Conservation (phyloP, 1,140 invertebrate species). For the Meloidogyne hapla region DNA sequence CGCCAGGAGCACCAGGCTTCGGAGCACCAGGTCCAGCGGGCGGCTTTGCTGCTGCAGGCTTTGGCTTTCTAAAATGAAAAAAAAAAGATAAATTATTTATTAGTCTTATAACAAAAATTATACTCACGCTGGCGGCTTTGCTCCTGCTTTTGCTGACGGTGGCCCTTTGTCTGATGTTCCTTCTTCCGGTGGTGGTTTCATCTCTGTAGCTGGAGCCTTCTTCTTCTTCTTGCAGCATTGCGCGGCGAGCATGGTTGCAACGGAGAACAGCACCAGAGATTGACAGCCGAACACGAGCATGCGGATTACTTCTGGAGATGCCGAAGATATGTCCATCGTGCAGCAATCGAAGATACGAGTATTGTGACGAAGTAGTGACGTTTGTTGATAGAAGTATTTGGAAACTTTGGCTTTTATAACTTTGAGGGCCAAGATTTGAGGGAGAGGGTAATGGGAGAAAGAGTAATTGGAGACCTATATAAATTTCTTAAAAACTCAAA, state of each 20-base stretch:
- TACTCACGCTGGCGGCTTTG: not conserved
- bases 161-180: not conserved
- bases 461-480: no score
- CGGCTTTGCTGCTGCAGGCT: not conserved
- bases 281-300: not conserved
- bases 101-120: not conserved
- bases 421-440: no score
- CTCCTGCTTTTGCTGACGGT: not conserved
- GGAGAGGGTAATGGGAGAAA: no score
- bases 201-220: not conserved
- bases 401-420: no score
- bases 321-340: not conserved
- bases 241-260: not conserved
- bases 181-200: conserved; percentile 1
- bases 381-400: not conserved
- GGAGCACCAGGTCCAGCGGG: not conserved
- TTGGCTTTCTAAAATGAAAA: not conserved
- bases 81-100: not conserved
- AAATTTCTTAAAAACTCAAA: no score
- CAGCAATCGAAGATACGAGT: not conserved
- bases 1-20: not conserved
- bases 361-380: not conserved
- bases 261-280: not conserved
- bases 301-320: not conserved
- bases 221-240: conserved; percentile 5